These are phyloP conservation scores for Anodontia alba DNA, from an alignment of 2,888 invertebrate genomes.

Conservation along the genomic window DNA sequence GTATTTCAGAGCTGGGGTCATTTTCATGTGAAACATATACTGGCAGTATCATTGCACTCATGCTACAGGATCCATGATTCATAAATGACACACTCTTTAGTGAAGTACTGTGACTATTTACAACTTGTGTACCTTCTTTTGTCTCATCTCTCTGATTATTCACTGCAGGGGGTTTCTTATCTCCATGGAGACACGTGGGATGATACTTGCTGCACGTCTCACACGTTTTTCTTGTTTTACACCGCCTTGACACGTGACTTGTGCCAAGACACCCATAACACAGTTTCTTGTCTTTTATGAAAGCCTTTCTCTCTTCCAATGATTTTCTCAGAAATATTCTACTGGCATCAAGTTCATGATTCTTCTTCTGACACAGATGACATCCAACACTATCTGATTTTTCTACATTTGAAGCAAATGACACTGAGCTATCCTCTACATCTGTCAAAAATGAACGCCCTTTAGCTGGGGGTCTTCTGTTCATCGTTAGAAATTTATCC, in stretches of 20 bases:
- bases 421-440: background rate
- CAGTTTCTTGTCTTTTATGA: too few relatives aligned
- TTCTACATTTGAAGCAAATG: background rate
- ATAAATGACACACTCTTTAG: background rate
- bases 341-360: background rate
- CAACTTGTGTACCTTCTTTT: background rate
- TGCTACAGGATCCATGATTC: background rate
- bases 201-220: background rate
- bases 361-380: background rate
- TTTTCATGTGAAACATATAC: slow-evolving; percentile 44
- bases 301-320: background rate
- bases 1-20: slow-evolving; percentile 37
- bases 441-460: background rate
- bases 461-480: background rate
- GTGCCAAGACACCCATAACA: slow-evolving; percentile 7
- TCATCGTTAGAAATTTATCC: background rate
- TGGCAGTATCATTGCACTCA: slow-evolving; percentile 20
- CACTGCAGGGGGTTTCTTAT: background rate
- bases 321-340: background rate
- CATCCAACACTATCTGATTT: background rate
- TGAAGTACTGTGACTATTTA: background rate
- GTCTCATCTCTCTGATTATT: background rate
- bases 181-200: slow-evolving; percentile 6
- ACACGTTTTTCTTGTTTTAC: slow-evolving; percentile 19
- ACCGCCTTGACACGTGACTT: slow-evolving; percentile 17